A percentile compares a stretch with the other conserved stretches of the same genome.
Conservation (phyloP, 2,797 vertebrate genomes). For the Gorsachius magnificus region DNA sequence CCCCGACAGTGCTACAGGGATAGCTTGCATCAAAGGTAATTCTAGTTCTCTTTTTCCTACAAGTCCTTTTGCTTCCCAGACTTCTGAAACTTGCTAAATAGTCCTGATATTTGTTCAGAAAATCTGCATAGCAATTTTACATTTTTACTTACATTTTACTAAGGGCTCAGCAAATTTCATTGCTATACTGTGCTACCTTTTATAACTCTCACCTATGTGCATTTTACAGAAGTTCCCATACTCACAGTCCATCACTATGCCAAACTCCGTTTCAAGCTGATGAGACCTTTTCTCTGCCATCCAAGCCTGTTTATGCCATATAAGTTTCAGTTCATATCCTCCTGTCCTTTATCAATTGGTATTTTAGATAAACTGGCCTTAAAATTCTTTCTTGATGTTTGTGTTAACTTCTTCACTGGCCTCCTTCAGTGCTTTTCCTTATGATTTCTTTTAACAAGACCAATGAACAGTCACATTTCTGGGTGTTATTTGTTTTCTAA, state of each 20-base stretch:
- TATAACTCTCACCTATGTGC: not conserved
- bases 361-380: not conserved
- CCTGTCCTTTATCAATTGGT: not conserved
- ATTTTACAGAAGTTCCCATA: not conserved
- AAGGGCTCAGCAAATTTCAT: not conserved
- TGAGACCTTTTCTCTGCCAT: not conserved
- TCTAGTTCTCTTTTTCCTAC: not conserved
- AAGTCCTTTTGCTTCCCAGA: not conserved
- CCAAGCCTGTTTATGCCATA: not conserved
- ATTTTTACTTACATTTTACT: not conserved
- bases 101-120: not conserved
- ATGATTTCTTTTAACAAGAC: not conserved
- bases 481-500: not conserved
- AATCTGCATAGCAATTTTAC: not conserved
- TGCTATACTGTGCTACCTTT: not conserved
- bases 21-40: not conserved
- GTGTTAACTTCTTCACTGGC: not conserved
- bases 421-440: not conserved
- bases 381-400: not conserved
- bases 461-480: not conserved
- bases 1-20: not conserved
- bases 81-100: not conserved
- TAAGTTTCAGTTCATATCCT: not conserved
- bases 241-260: not conserved
- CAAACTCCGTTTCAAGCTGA: not conserved